These are phyloP conservation scores for Liparis tanakae DNA, from an alignment of 2,797 vertebrate species.

Conservation along the genomic window DNA sequence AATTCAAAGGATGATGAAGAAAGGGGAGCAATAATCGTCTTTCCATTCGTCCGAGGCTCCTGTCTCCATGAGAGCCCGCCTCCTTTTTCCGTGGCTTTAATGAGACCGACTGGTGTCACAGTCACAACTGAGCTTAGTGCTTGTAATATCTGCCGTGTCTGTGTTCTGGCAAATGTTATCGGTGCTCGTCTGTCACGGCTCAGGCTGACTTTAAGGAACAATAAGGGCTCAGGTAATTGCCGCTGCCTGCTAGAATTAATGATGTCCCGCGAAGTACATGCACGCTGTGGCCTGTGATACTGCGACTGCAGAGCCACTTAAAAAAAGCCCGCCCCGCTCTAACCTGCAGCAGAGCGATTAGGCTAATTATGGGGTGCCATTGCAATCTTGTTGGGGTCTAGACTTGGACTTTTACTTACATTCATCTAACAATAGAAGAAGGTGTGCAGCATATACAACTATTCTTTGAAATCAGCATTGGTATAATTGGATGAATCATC, in stretches of 20 bases:
- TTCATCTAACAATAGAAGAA: neutral
- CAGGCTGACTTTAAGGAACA: conserved; percentile 43
- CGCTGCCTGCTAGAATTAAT: conserved; percentile 54
- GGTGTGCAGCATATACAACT: neutral
- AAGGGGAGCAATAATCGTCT: conserved; percentile 32
- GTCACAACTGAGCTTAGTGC: conserved; percentile 69
- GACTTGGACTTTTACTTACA: conserved; percentile 5
- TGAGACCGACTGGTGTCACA: conserved; percentile 75
- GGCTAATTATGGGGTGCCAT: conserved; percentile 36
- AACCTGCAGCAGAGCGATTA: conserved; percentile 32
- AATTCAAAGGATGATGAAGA: conserved; percentile 49
- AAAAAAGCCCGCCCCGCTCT: conserved; percentile 16
- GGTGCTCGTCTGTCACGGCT: conserved; percentile 50
- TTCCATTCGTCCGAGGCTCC: conserved; percentile 41
- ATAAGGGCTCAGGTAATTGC: conserved; percentile 54
- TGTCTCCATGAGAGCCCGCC: conserved; percentile 30
- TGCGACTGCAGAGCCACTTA: conserved; percentile 30
- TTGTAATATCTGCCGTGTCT: conserved; percentile 67
- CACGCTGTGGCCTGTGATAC: conserved; percentile 37
- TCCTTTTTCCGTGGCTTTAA: conserved; percentile 60
- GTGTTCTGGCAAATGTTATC: conserved; percentile 73
- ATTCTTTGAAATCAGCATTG: conserved; percentile 29
- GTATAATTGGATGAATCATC: conserved; percentile 35
- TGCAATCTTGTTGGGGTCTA: conserved; percentile 19
- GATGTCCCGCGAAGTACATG: conserved; percentile 46